Percentiles rank a stretch among this genome's conserved stretches.
Evolutionary conservation across 2,797 vertebrate species (phyloP).

Genomic region (Fratercula arctica): DNA sequence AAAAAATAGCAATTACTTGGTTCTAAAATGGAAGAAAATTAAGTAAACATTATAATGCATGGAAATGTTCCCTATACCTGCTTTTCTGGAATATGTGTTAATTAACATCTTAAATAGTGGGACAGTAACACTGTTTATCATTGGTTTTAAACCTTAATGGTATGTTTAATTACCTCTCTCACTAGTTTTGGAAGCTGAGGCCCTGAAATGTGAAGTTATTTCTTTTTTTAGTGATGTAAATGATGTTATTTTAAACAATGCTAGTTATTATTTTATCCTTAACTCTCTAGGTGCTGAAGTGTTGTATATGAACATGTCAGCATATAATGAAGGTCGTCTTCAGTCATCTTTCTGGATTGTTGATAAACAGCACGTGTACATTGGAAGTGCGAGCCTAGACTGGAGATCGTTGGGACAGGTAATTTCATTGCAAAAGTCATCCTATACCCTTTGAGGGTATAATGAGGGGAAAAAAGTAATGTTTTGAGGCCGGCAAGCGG

Average conservation of each 20-base stretch:
- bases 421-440: constrained; percentile 47
- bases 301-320: constrained; percentile 89
- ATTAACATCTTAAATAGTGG: background rate
- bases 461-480: background rate
- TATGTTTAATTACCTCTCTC: background rate
- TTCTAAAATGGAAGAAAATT: background rate
- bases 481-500: background rate
- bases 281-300: constrained; percentile 86
- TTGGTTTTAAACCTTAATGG: background rate
- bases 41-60: background rate
- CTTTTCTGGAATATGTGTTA: background rate
- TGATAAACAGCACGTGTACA: constrained; percentile 92
- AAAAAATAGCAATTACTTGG: background rate
- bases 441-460: background rate
- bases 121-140: background rate
- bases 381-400: constrained; percentile 93
- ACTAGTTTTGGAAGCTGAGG: background rate
- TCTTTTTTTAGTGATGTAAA: background rate
- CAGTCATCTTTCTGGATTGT: constrained; percentile 96
- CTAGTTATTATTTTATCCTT: constrained; percentile 5
- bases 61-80: background rate
- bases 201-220: background rate
- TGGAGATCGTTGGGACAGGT: constrained; percentile 92
- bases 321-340: constrained; percentile 88
- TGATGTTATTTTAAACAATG: background rate